phyloP scores from a whole-genome alignment of 1,140 invertebrate species.

The Triops longicaudatus region DNA sequence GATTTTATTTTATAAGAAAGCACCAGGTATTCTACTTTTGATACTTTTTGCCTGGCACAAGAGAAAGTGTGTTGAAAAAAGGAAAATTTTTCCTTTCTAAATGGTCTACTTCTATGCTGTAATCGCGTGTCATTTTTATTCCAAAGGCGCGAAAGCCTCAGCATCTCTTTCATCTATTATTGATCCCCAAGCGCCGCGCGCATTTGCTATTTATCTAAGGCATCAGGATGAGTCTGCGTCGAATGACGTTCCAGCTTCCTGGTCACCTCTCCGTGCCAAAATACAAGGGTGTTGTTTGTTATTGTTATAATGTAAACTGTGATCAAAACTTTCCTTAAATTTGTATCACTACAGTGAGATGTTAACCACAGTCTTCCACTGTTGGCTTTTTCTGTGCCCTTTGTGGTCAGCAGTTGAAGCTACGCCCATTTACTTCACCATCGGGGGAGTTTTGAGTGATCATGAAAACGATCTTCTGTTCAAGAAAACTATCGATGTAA shows the following conservation, averaged over 20 bases:
- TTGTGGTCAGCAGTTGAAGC: not conserved
- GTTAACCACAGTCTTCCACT: not conserved
- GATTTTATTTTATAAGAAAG: too few relatives aligned
- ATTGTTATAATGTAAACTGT: not conserved
- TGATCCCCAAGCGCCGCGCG: not conserved
- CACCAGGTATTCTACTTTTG: too few relatives aligned
- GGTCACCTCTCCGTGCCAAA: not conserved
- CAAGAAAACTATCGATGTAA: constrained; percentile 68
- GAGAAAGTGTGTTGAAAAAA: too few relatives aligned
- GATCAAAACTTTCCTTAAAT: not conserved
- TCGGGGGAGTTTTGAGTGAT: constrained; percentile 81
- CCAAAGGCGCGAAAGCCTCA: not conserved
- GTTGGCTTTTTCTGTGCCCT: not conserved
- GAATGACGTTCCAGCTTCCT: not conserved
- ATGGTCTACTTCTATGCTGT: not conserved
- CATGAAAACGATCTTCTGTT: constrained; percentile 66
- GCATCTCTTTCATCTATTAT: not conserved
- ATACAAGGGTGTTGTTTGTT: not conserved
- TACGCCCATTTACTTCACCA: constrained; percentile 40
- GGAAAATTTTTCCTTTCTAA: not conserved
- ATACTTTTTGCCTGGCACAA: too few relatives aligned
- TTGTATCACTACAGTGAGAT: not conserved
- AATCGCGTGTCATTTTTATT: not conserved
- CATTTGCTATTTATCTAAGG: not conserved
- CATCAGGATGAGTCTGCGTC: not conserved